Evolutionary conservation across 2,113 vertebrate species (phyloP).

Genomic region (Oriolus oriolus): DNA sequence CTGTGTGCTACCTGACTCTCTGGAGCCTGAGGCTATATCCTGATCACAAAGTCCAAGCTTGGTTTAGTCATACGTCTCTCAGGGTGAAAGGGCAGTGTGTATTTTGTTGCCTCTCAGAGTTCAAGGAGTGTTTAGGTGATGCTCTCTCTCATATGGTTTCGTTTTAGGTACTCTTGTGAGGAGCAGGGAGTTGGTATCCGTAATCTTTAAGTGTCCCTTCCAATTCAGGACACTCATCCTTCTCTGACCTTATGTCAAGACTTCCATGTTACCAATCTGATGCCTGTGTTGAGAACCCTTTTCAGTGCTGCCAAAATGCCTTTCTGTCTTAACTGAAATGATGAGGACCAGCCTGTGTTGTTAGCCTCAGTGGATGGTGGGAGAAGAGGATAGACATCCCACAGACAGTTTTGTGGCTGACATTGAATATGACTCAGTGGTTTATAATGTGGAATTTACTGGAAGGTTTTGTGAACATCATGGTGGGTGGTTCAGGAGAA

Average conservation of each 20-base stretch:
- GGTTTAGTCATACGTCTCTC: background rate
- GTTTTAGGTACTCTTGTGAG: background rate
- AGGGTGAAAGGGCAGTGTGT: background rate
- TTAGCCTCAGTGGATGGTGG: background rate
- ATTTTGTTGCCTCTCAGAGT: background rate
- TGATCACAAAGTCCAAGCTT: background rate
- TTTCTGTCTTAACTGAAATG: background rate
- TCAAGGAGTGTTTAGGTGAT: background rate
- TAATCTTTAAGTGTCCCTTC: background rate
- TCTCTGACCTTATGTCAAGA: background rate
- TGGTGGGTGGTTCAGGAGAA: background rate
- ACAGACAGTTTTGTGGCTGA: background rate
- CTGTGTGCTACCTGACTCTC: background rate
- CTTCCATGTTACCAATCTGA: background rate
- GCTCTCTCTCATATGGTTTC: background rate
- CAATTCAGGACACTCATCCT: background rate
- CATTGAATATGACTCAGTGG: background rate
- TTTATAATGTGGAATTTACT: background rate
- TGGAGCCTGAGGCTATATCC: background rate
- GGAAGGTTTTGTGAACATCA: background rate
- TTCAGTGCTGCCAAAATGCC: background rate
- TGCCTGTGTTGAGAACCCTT: background rate
- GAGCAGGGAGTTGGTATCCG: background rate
- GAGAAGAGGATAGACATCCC: background rate
- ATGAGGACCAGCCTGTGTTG: background rate